Base-by-base conservation (phyloP, 2,888 invertebrate species). In the Volucella bombylans region DNA sequence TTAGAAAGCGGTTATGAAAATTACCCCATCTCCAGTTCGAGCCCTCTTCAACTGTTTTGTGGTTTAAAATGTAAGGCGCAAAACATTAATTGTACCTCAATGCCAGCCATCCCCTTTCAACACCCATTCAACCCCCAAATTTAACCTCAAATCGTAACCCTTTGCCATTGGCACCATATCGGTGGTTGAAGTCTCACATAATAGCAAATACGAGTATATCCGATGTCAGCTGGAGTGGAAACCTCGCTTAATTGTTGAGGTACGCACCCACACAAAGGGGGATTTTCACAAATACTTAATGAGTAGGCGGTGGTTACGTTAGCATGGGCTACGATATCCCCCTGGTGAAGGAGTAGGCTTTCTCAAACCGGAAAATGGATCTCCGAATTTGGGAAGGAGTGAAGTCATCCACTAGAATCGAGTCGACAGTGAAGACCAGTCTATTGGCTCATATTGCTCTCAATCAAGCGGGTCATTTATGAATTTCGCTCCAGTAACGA, bases 401-500 rank as follows among this genome's bases (percentile, higher is more conserved):
- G 6, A 31, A 31, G 31, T 6, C 1, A 31, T 31, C 31, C 31
- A 31, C 23, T 2, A 23, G 23, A 3, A 4, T 23, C 14, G 45
- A 74, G 41, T 55, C 62, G 67, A 55, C 50, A 65, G 2, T n/a
- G 49, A 2, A 43, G 59, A 52, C 59, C 59, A 43, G 54, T 59
- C 68, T 31, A 6, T 31, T 31, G 31, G 31, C 31, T 6, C 6
- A 31, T 45, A 73, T 57, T 50, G 57, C 65, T 73, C 39, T 41
- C 73, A 18, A 62, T 68, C 64, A 38, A 74, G 59, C 52, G 65
- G 74, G 64, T 69, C 57, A 83, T 79, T 83, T 62, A 41, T 68
- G 61, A 83, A 83, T 83, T 79, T 69, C 65, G 55, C 74, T 74
- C 64, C 73, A 73, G 69, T 74, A 71, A 82, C 64, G 49, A 47